Base-by-base conservation (phyloP, 2,888 invertebrate species). In the Stenotaenia linearis region DNA sequence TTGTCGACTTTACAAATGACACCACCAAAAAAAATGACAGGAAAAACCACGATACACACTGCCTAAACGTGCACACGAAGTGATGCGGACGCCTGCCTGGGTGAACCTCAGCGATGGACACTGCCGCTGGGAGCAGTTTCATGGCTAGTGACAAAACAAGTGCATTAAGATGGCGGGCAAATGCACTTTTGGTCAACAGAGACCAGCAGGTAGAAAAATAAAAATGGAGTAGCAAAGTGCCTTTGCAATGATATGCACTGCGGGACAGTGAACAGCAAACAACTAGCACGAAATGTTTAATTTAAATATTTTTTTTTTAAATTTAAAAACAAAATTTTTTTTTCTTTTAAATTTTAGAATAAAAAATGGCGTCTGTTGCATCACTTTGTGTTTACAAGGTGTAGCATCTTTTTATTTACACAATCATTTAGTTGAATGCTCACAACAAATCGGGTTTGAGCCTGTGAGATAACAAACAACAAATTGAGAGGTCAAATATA, bases 111-210 rank as follows among this genome's bases (percentile, higher is more conserved):
- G 23, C 25, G 74, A 32, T 74, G 74, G 32, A 30, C 74, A 28
- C 74, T 32, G 32, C 74, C 74, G 28, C 7, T 15, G 74, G 74
- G 74, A 74, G 74, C 32, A 74, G 74, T 74, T 74, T 30, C 74
- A 28, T 15, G 15, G 74, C 74, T 45, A 74, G 28, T 32, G 32
- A 74, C 74, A 74, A 74, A 74, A 74, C 32, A 74, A 74, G 74
- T 74, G 74, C 74, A 74, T 74, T 74, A 74, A 45, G 45, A 45
- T 18, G 45, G 74, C 23, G 28, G 28, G 32, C 28, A 74, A 74
- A 32, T 74, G 74, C 74, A 74, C 74, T 74, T 74, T 74, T 74
- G 28, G 74, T 74, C 45, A 45, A 45, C 45, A 45, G 45, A 45
- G 45, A 45, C 45, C 45, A 45, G 45, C 45, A 45, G 45, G 45